phyloP scores from a whole-genome alignment of 2,113 vertebrate genomes.

The Saguinus midas region DNA sequence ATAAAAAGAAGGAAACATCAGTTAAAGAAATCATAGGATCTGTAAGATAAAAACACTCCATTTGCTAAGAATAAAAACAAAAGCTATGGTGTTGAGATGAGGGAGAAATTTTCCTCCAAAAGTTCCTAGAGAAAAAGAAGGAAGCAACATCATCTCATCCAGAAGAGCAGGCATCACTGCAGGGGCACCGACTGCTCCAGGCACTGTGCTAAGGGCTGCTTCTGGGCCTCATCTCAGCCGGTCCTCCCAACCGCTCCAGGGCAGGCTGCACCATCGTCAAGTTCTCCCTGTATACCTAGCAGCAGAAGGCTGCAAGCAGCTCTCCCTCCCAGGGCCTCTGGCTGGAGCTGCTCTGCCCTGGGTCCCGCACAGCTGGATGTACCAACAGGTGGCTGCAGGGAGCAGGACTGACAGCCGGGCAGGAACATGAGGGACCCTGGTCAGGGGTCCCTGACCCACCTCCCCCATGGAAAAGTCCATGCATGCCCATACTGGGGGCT shows the following conservation, averaged over 20 bases:
- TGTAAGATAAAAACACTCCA: not conserved
- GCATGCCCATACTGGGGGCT: no score
- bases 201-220: not conserved
- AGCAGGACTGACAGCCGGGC: no score
- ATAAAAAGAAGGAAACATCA: not conserved
- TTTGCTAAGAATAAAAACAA: not conserved
- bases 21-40: not conserved
- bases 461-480: not conserved
- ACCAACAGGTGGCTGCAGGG: accelerated
- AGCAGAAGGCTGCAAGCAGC: not conserved
- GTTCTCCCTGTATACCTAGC: accelerated
- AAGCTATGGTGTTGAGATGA: not conserved
- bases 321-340: not conserved
- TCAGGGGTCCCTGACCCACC: not conserved
- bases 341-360: not conserved
- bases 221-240: accelerated
- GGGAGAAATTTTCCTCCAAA: not conserved
- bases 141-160: no score
- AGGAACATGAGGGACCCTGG: no score
- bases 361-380: not conserved
- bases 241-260: accelerated
- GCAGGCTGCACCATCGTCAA: accelerated
- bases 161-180: accelerated
- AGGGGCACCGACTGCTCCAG: not conserved
- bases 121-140: not conserved